These are phyloP conservation scores for Emydoidea blandingii DNA, from an alignment of 2,797 vertebrate species.

Conservation along the genomic window DNA sequence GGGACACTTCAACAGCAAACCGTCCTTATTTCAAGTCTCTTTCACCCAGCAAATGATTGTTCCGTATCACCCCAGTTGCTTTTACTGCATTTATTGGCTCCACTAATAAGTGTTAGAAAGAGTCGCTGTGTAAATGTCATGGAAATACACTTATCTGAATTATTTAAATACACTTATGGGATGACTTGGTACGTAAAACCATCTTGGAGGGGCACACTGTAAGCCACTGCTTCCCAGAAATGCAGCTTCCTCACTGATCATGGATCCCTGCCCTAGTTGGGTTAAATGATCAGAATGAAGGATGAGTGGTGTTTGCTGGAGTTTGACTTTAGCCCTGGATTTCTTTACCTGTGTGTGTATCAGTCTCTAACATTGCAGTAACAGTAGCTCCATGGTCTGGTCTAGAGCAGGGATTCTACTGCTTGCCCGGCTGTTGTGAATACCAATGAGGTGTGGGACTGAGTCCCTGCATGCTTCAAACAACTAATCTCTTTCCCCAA, in stretches of 20 bases:
- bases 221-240: neutral
- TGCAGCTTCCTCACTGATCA: neutral
- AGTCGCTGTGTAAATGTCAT: fast-evolving
- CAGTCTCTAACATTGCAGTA: neutral
- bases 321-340: neutral
- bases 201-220: too few species aligned
- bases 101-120: neutral
- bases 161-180: too few species aligned
- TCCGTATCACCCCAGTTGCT: neutral
- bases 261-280: neutral
- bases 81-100: neutral
- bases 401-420: neutral
- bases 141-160: too few species aligned
- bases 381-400: neutral
- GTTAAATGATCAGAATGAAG: neutral
- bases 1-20: neutral
- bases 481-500: neutral
- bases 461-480: neutral
- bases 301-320: neutral
- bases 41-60: neutral
- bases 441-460: neutral
- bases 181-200: neutral
- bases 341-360: neutral
- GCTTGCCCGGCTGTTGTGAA: neutral
- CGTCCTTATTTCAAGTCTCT: neutral